A percentile compares a stretch with the other conserved stretches of the same genome.
Evolutionary conservation across 1,140 invertebrate genomes (phyloP).

Genomic region (Araneus ventricosus): DNA sequence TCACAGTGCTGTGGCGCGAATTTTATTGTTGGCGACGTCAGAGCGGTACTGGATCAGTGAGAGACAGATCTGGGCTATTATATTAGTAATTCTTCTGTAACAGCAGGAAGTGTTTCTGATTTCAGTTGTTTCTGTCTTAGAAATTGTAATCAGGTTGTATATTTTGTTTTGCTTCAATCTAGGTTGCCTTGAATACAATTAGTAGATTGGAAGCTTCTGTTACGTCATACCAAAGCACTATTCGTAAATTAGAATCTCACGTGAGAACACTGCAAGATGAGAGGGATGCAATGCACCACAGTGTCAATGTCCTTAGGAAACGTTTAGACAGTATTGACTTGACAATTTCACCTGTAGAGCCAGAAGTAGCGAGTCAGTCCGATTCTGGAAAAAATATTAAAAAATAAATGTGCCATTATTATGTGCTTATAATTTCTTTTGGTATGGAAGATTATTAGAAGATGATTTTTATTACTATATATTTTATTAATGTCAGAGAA

Average conservation of each 20-base stretch:
- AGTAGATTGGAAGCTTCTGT: constrained; percentile 74
- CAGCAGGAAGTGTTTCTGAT: neutral
- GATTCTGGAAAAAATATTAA: neutral
- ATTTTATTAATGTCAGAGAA: constrained; percentile 20
- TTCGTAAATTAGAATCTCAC: constrained; percentile 76
- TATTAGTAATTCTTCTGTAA: neutral
- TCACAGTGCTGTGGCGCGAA: too few relatives aligned
- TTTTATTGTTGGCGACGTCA: too few relatives aligned
- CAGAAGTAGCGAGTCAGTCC: neutral
- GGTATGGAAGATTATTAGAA: neutral
- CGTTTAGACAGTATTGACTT: constrained; percentile 58
- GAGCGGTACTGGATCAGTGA: too few relatives aligned
- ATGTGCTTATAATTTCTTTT: neutral
- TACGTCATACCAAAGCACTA: constrained; percentile 75
- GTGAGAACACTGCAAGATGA: constrained; percentile 76
- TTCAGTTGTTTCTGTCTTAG: neutral
- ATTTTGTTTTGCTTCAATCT: constrained; percentile 6
- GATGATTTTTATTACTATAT: constrained; percentile 7
- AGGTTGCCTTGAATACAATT: constrained; percentile 76
- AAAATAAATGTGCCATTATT: neutral
- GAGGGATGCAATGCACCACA: constrained; percentile 76
- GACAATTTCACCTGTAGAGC: neutral
- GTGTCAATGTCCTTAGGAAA: constrained; percentile 75
- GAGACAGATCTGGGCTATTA: too few relatives aligned
- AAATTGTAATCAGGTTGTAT: neutral